Base-by-base conservation (phyloP, 1,140 invertebrate species). In the Dreissena polymorpha region DNA sequence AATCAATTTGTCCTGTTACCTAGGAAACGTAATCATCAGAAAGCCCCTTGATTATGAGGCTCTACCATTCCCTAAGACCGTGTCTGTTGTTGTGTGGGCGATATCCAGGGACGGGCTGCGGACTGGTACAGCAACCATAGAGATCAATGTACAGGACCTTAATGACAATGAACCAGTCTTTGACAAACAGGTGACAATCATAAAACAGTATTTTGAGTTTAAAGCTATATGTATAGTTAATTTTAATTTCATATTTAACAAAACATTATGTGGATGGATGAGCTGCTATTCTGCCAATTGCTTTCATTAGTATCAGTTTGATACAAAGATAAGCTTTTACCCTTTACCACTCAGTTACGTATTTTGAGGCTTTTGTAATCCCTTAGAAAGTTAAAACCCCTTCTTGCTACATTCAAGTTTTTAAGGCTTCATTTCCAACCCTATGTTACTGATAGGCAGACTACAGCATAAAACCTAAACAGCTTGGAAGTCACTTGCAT, bases 121-220 rank as follows among this genome's bases (percentile, higher is more conserved):
- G 14, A 83, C 67, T 21, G 86, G 73, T 16, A 84, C 84, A 21
- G 82, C 83, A 14, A 86, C 82, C 14, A 50, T 87, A 50, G 73
- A 12, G 6, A 72, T 89, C 10, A 60, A 53, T 14, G 80, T 89
- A 0, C 27, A 60, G 7, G 88, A 89, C 75, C 65, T 85, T 64
- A 89, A 89, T 74, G 86, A 89, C 73, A 86, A 86, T 65, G 49
- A 16, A 14, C 88, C 88, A 83, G 25, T 18, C 49, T 89, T 89
- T 64, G 68, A 63, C 50, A 51, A 69, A 55, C 10, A 3, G 74
- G 86, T 87, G 65, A 27, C 16, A 60, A 2, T 60, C 21, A 60
- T 6, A n/a, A 60, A 60, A 60, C 16, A 60, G 10, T 60, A 60
- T 60, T 60, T 60, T 23, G 2, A 39, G 39, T 39, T 5, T 39